Conservation (phyloP, 1,140 invertebrate genomes). For the Macrobrachium nipponense region DNA sequence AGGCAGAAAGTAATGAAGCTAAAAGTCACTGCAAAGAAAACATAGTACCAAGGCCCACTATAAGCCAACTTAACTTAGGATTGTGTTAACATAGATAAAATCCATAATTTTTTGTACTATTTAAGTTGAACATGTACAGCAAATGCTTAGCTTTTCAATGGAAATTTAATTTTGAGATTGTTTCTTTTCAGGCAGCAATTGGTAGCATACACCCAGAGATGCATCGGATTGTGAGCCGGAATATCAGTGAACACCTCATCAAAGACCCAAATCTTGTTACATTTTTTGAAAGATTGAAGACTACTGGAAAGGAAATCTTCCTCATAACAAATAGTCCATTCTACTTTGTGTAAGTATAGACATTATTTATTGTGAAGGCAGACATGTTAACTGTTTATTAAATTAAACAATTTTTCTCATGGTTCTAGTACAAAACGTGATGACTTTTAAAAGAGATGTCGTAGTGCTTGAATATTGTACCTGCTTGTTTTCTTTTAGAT, state of each 20-base stretch:
- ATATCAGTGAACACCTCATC: conserved; percentile 85
- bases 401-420: too few relatives aligned
- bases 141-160: neutral
- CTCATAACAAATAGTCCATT: conserved; percentile 97
- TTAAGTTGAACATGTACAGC: neutral
- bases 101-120: neutral
- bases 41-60: too few relatives aligned
- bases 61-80: too few relatives aligned
- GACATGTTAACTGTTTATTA: too few relatives aligned
- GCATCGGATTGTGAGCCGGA: conserved; percentile 85
- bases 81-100: too few relatives aligned
- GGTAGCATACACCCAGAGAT: conserved; percentile 90
- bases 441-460: too few relatives aligned
- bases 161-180: conserved; percentile 41
- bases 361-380: too few relatives aligned
- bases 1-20: too few relatives aligned
- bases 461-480: too few relatives aligned
- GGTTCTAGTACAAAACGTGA: too few relatives aligned
- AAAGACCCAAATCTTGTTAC: conserved; percentile 79
- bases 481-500: too few relatives aligned
- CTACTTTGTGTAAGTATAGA: conserved; percentile 90
- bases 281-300: conserved; percentile 82
- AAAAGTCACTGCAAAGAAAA: too few relatives aligned
- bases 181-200: conserved; percentile 82
- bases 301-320: conserved; percentile 89